phyloP scores from a whole-genome alignment of 64 coral and sea anemone genomes.

The Montipora foliosa region DNA sequence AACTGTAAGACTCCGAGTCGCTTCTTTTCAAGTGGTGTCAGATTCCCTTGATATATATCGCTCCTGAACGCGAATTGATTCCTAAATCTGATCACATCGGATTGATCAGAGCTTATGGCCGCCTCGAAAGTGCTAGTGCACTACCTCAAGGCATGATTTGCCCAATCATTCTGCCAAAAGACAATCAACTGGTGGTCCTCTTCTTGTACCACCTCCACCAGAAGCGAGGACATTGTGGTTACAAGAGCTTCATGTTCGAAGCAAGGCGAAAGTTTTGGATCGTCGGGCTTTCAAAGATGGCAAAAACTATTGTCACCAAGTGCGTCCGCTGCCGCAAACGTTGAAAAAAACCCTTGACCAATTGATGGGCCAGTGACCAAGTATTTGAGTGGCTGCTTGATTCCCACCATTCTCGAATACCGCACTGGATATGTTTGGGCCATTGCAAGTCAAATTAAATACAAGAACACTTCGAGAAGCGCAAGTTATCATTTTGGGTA shows the following conservation, averaged over 20 bases:
- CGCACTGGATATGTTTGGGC: slow-evolving; percentile 73
- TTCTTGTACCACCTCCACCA: slow-evolving; percentile 20
- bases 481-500: slow-evolving; percentile 59
- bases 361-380: slow-evolving; percentile 78
- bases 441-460: slow-evolving; percentile 54
- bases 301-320: slow-evolving; percentile 23
- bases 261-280: not conserved
- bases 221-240: not conserved
- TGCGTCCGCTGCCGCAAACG: slow-evolving; percentile 62
- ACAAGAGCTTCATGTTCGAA: slow-evolving; percentile 36
- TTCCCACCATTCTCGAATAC: slow-evolving; percentile 60
- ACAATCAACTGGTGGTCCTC: slow-evolving; percentile 7
- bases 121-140: not conserved
- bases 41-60: not conserved
- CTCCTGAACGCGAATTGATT: slow-evolving; percentile 20
- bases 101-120: slow-evolving; percentile 45
- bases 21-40: slow-evolving; percentile 18
- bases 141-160: slow-evolving; percentile 17
- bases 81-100: slow-evolving; percentile 26
- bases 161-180: not conserved
- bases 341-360: slow-evolving; percentile 58
- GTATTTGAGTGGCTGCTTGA: slow-evolving; percentile 34
- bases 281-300: not conserved
- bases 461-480: slow-evolving; percentile 41
- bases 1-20: not conserved